Evolutionary conservation across 2,888 invertebrate species (phyloP), one percentile per base, ranked within the genome.

Genomic region (Metellina segmentata): DNA sequence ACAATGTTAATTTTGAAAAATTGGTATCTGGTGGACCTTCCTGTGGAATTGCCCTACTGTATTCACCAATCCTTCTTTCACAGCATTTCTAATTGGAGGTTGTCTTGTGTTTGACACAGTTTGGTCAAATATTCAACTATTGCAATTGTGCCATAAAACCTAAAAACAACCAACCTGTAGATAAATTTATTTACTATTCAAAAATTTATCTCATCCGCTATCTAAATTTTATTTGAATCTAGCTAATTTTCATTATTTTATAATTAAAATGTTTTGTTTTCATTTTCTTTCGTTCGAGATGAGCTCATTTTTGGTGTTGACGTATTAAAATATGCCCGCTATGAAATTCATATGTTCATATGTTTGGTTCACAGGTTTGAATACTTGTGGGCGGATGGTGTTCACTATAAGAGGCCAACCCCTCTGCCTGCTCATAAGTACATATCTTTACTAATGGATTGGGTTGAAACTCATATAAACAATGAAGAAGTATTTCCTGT

Each of bases 391-490:
- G 97, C 97, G 48, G 98, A 98, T 95, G 97, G 97, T 13, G 96
- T 96, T 61, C 96, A 96, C 94, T 97, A 97, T 95, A 96, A 96
- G 94, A 96, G 95, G 92, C 97, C 97, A 11, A 97, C 97, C 48
- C 96, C 96, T 69, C 95, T 98, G 89, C 97, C 98, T 9, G 98
- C 98, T 7, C 97, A 97, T 49, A 96, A 97, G 94, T 98, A 98
- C 94, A 97, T 98, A 92, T 96, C 96, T 92, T 95, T 97, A 81
- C 95, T 98, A 20, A 98, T 98, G 97, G 98, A 98, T 94, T 98
- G 98, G 98, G 97, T 97, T 75, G 98, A 98, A 95, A 95, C 96
- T 74, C 97, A 98, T 95, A 98, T 98, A 93, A 98, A 98, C 95
- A 97, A 98, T 95, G 98, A 98, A 95, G 95, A 96, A 72, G 95